Evolutionary conservation across 2,113 vertebrate genomes (phyloP).

Genomic region (Cinclus cinclus): DNA sequence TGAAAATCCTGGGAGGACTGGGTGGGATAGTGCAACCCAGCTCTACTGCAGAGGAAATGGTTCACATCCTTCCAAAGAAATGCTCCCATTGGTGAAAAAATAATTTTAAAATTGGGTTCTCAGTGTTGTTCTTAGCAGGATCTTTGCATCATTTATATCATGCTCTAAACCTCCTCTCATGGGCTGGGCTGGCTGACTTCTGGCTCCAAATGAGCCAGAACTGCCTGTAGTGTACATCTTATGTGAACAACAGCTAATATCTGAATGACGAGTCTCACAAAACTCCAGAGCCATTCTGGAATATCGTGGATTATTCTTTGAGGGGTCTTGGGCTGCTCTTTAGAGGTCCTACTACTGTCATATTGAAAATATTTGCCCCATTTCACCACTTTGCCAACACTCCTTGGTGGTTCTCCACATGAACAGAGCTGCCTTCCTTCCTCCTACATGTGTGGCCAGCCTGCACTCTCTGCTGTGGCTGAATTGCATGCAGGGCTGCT

Average conservation of each 20-base stretch:
- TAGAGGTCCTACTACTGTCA: neutral
- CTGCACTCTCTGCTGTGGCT: neutral
- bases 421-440: neutral
- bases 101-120: neutral
- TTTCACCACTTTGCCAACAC: neutral
- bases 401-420: neutral
- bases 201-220: neutral
- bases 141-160: neutral
- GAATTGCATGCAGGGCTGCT: neutral
- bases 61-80: neutral
- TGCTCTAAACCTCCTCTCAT: neutral
- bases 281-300: neutral
- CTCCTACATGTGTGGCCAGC: neutral
- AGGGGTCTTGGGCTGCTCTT: neutral
- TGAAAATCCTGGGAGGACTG: neutral
- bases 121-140: neutral
- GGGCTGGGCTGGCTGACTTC: neutral
- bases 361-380: neutral
- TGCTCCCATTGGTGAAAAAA: rapidly evolving
- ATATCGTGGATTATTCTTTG: neutral
- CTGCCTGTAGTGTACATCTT: neutral
- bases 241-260: neutral
- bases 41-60: neutral
- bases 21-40: neutral
- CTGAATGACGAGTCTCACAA: neutral